Evolutionary conservation across 2,888 invertebrate species (phyloP).

Genomic region (Cheilosia grossa): DNA sequence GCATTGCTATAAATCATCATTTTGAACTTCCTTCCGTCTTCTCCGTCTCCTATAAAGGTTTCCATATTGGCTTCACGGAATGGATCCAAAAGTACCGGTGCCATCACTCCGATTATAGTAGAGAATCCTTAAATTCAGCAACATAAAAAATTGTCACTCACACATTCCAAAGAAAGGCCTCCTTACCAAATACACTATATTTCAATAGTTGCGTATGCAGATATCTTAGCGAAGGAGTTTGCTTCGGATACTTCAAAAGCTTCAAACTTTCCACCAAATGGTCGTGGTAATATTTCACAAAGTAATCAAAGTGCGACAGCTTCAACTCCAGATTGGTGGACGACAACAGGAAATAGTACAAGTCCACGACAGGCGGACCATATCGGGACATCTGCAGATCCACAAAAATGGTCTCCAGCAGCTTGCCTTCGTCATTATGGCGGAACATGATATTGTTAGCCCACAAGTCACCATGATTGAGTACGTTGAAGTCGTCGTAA

Average conservation of each 20-base stretch:
- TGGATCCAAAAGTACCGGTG: slow-evolving; percentile 78
- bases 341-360: slow-evolving; percentile 79
- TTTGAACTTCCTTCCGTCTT: slow-evolving; percentile 77
- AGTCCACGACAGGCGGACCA: slow-evolving; percentile 78
- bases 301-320: slow-evolving; percentile 80
- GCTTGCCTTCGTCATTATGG: slow-evolving; percentile 75
- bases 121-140: slow-evolving; percentile 71
- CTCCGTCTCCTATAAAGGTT: slow-evolving; percentile 77
- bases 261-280: slow-evolving; percentile 77
- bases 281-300: slow-evolving; percentile 79
- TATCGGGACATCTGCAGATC: slow-evolving; percentile 79
- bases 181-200: slow-evolving; percentile 78
- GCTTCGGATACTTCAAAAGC: slow-evolving; percentile 78
- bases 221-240: slow-evolving; percentile 77
- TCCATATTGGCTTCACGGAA: slow-evolving; percentile 77
- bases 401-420: slow-evolving; percentile 78
- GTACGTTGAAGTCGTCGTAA: slow-evolving; percentile 77
- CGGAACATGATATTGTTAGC: slow-evolving; percentile 80
- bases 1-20: slow-evolving; percentile 77
- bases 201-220: slow-evolving; percentile 77
- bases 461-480: slow-evolving; percentile 80
- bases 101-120: slow-evolving; percentile 77
- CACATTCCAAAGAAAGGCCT: background rate
- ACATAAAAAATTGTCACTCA: background rate
- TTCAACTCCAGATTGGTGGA: slow-evolving; percentile 79